A percentile compares a stretch with the other conserved stretches of the same genome.
These are phyloP conservation scores for Sesamia inferens DNA, from an alignment of 2,888 invertebrate species.

Conservation along the genomic window DNA sequence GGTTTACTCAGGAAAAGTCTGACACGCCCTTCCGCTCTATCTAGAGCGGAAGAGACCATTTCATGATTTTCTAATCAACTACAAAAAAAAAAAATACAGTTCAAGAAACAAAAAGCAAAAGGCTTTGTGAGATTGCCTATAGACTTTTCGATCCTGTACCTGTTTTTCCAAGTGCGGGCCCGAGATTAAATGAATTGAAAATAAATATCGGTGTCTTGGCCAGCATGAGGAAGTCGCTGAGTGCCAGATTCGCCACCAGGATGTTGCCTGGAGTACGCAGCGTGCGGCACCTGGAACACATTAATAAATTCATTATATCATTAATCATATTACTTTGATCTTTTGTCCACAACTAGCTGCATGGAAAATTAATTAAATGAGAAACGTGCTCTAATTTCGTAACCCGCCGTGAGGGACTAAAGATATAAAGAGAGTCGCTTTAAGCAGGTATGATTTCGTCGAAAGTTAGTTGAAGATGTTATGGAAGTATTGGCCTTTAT, in stretches of 20 bases:
- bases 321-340: conserved; percentile 61
- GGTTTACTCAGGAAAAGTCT: too few relatives aligned
- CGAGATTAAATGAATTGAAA: conserved; percentile 93
- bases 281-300: conserved; percentile 91
- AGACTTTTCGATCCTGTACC: conserved; percentile 75
- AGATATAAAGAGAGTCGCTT: conserved; percentile 11
- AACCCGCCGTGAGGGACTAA: conserved; percentile 5
- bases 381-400: conserved; percentile 47
- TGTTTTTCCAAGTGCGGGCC: conserved; percentile 93
- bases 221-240: conserved; percentile 93
- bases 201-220: conserved; percentile 93
- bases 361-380: conserved; percentile 56
- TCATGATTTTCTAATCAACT: too few relatives aligned
- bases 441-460: conserved; percentile 1
- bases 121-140: too few relatives aligned
- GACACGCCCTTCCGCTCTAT: too few relatives aligned
- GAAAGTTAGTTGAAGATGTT: not conserved
- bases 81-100: too few relatives aligned
- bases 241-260: conserved; percentile 93
- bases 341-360: conserved; percentile 37
- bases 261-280: conserved; percentile 94
- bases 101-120: too few relatives aligned
- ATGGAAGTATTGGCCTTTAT: not conserved
- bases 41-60: too few relatives aligned
- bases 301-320: conserved; percentile 29